Conservation (phyloP, 2,113 vertebrate genomes). For the Ifrita kowaldi region DNA sequence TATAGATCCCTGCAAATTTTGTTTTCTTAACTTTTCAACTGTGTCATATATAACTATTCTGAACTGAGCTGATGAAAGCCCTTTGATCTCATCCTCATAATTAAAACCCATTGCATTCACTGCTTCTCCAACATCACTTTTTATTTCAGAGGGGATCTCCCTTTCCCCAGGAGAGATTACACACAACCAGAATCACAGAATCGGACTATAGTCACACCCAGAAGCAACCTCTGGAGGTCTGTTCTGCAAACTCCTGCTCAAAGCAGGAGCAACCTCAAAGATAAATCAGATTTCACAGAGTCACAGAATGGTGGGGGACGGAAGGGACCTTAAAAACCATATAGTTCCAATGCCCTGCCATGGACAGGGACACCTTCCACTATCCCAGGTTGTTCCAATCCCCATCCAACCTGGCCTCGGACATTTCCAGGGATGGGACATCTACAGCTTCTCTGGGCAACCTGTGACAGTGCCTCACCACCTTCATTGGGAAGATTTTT, state of each 20-base stretch:
- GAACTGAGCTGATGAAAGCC: neutral
- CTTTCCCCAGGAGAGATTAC: neutral
- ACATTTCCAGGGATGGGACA: neutral
- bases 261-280: neutral
- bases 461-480: neutral
- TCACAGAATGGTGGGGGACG: neutral
- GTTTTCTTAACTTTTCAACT: neutral
- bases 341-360: rapidly evolving
- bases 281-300: neutral
- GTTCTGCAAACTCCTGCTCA: neutral
- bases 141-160: neutral
- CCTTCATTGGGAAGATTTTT: neutral
- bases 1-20: neutral
- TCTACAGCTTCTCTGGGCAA: neutral
- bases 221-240: neutral
- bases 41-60: neutral
- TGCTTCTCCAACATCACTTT: neutral
- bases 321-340: neutral
- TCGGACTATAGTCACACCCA: rapidly evolving
- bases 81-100: neutral
- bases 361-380: neutral
- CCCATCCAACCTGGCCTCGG: rapidly evolving
- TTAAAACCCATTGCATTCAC: neutral
- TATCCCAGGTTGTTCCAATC: rapidly evolving
- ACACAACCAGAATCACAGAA: neutral